Evolutionary conservation across 2,113 vertebrate genomes (phyloP), one percentile per base, ranked within the genome.

Genomic region (Collichthys lucidus): DNA sequence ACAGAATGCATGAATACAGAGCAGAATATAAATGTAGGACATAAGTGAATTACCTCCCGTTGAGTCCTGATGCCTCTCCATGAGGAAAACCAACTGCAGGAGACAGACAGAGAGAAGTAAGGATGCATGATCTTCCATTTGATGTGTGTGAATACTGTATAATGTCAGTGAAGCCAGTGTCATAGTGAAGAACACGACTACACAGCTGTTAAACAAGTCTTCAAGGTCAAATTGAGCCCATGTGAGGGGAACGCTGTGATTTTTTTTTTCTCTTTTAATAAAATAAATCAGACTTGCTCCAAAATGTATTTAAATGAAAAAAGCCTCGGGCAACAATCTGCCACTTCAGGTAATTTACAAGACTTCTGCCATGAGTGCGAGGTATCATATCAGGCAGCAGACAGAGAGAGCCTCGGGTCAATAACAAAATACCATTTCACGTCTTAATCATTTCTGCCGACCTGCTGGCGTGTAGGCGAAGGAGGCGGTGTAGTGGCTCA

Each of bases 401-500:
- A 29, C 19, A 31, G 35, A 3, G 10, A 63, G 31, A 71, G 73
- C 77, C 61, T 75, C 19, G 3, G 59, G 40, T 69, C 55, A 24
- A 9, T 7, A n/a, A 35, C 24, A 62, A 22, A 12, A 4, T 5
- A 3, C 17, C 4, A 24, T 10, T n/a, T 22, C 35, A n/a, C 49
- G 14, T 14, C 46, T 20, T 8, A 16, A 17, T 24, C 42, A 3
- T 11, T 12, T 6, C 1, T 3, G 12, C 88, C 65, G 22, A 93
- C 93, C 93, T 91, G 92, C 92, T 17, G 98, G 97, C 0, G 96
- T 96, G 85, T 98, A 99, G 67, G 96, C 96, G 52, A 99, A 99
- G 71, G 98, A 98, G 7, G 97, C 96, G 47, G 96, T 91, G 85
- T 98, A 99, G 88, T 98, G 97, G 79, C 97, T 98, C 85, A 98